Evolutionary conservation across 2,888 invertebrate genomes (phyloP).

Genomic region (Ceraclea dissimilis): DNA sequence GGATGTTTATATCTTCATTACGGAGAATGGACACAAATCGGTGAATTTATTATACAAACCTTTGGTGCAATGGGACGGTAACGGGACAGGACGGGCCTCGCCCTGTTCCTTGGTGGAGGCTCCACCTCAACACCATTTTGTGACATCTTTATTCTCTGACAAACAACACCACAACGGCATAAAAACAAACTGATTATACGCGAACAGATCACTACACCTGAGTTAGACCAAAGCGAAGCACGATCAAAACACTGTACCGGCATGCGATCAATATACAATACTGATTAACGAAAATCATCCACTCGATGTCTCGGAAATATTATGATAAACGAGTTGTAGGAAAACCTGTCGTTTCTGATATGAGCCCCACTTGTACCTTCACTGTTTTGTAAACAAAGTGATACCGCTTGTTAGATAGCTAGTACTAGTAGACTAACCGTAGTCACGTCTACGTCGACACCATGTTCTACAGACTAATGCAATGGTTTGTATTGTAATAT

Average conservation of each 20-base stretch:
- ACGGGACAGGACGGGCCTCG: conserved; percentile 25
- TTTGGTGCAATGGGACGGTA: conserved; percentile 31
- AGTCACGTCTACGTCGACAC: conserved; percentile 3
- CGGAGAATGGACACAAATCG: no score
- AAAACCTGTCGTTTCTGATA: neutral
- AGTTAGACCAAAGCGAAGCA: neutral
- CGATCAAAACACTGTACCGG: neutral
- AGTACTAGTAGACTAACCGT: neutral
- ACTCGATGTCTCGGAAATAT: neutral
- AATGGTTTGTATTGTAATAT: neutral
- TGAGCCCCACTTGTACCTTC: conserved; percentile 3
- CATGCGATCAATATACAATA: neutral
- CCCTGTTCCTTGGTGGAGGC: conserved; percentile 34
- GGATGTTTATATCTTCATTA: neutral
- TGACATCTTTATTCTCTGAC: conserved; percentile 6
- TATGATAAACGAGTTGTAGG: neutral
- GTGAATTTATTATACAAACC: conserved; percentile 14
- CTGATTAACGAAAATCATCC: neutral
- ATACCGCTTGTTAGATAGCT: neutral
- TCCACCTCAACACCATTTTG: conserved; percentile 18
- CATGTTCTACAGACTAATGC: neutral
- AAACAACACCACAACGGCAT: conserved; percentile 2
- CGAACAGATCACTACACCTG: neutral
- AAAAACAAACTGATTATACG: neutral
- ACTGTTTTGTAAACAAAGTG: conserved; percentile 9